Conservation (phyloP, 2,888 invertebrate genomes). For the Drepanosiphum platanoidis region DNA sequence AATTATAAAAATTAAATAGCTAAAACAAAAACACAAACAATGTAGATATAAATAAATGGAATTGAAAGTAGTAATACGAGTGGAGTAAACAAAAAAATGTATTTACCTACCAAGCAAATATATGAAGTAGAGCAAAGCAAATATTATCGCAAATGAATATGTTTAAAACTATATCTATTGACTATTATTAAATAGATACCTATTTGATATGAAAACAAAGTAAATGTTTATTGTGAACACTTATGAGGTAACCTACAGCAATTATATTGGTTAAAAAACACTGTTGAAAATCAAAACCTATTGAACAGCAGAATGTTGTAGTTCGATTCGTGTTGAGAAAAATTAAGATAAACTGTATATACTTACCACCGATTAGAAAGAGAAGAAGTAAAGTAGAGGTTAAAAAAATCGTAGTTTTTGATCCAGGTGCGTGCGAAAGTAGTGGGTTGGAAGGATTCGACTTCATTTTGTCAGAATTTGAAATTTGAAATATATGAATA, state of each 20-base stretch:
- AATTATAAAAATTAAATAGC: not conserved
- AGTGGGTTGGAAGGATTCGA: conserved; percentile 2
- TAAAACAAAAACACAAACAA: not conserved
- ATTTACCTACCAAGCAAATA: not conserved
- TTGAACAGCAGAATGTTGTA: not conserved
- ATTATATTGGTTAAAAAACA: not conserved
- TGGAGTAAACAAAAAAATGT: not conserved
- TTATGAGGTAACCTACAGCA: not conserved
- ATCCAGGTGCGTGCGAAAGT: conserved; percentile 27
- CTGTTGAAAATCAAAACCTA: not conserved
- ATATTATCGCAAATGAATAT: not conserved
- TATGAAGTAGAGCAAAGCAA: not conserved
- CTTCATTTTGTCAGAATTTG: conserved; percentile 51
- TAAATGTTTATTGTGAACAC: not conserved
- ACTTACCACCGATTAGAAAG: conserved; percentile 45
- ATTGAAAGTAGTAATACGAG: not conserved
- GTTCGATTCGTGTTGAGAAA: not conserved
- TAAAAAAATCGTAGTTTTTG: conserved; percentile 22
- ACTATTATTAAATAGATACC: not conserved
- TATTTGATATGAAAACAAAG: too few species aligned
- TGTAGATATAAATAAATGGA: not conserved
- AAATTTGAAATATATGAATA: conserved; percentile 17
- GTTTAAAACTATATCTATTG: not conserved
- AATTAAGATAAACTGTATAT: not conserved
- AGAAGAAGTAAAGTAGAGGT: conserved; percentile 48